Base-by-base conservation (phyloP, 2,888 invertebrate genomes). In the Hirudinaria manillensis region DNA sequence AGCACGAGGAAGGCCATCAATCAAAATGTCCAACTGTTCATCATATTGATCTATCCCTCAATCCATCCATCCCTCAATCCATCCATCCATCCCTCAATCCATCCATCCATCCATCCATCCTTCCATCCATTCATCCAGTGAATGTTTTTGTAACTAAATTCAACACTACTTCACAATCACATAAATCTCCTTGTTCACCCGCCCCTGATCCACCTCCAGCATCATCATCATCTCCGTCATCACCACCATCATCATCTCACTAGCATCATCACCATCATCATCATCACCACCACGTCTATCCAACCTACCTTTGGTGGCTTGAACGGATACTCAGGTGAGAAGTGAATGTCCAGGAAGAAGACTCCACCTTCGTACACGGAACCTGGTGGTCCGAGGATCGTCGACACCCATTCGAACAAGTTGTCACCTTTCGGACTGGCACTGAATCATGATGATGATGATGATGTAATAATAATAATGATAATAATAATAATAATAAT, bases 311-410 rank as follows among this genome's bases (percentile, higher is more conserved):
- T 96, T 80, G 98, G 98, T 81, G 97, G 96, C 87, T 95, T 95
- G 84, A 97, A 97, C 10, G 97, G 97, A 87, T 98, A 98, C 86
- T 97, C 95, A 79, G 94, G 92, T 75, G 96, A 93, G 86, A 98
- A 96, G 86, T 94, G 94, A 83, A 98, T 95, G 84, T 98, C 96
- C 80, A 97, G 89, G 88, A 98, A 98, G 88, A 98, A 99, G 1
- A 96, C 94, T 66, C 98, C 98, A 75, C 97, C 97, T 87, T 97
- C 97, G 83, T 98, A 99, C 4, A 96, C 95, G 4, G 96, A 97
- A 21, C 94, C 94, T 34, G 94, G 93, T 51, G 98, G 98, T 10
- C 97, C 98, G 78, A 97, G 87, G 83, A 99, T 96, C 70, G 84
- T 85, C 21, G 85, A 84, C 72, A 82, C 83, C 85, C 85, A 85